Evolutionary conservation across 2,113 vertebrate genomes (phyloP), one percentile per base, ranked within the genome.

Genomic region (Upupa epops): DNA sequence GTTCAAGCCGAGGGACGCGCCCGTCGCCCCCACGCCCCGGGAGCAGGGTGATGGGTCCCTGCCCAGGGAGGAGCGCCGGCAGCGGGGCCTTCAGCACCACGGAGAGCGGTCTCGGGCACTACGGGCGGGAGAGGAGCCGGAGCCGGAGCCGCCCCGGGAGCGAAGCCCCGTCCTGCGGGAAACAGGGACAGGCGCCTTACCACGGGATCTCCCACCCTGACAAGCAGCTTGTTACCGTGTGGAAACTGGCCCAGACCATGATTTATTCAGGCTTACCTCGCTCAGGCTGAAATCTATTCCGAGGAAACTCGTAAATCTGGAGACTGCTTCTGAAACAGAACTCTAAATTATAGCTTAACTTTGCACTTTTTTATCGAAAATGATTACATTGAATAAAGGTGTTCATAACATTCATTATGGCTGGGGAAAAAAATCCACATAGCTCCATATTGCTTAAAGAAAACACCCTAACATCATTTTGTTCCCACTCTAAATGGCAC

Each of bases 81-180:
- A 13, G 29, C 29, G n/a, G 65, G 14, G 6, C 18, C 31, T 93
- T 95, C 95, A 96, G 95, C 87, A 96, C 96, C 95, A 69, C 92
- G 96, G 96, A 96, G 83, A 96, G 96, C 90, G 26, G 83, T 89
- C 60, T 4, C 42, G 29, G n/a, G 13, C 24, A 11, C 17, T 70
- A 24, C 37, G 24, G 24, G 29, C n/a, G n/a, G n/a, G n/a, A n/a
- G n/a, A 6, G 70, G 17, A 11, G 37, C 25, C 11, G 26, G 46
- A 3, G 8, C 16, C 46, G 46, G 32, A 0, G 11, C 28, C 45
- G 4, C 3, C 9, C 58, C 5, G 22, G 28, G 15, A 17, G 19
- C 40, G 9, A 34, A 11, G 9, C n/a, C 22, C 17, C 21, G 0
- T 54, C 56, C 4, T 1, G 60, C 21, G 21, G 17, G 21, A 2